Percentiles rank a stretch among this genome's conserved stretches.
These are phyloP conservation scores for Tricholauxania praeusta DNA, from an alignment of 2,888 invertebrate species.

Conservation along the genomic window DNA sequence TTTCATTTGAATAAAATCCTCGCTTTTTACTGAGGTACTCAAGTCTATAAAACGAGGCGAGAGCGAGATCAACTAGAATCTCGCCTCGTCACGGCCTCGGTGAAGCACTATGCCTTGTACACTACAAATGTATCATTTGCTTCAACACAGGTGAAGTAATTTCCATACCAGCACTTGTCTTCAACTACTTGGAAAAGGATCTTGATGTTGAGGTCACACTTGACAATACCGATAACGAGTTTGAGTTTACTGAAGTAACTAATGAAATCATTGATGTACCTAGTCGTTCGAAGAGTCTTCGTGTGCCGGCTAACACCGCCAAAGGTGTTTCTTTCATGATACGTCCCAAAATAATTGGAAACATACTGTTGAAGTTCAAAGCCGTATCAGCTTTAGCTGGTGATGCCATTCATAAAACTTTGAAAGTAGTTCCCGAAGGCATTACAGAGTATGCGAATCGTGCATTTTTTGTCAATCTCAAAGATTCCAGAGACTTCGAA, in stretches of 20 bases:
- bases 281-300: constrained; percentile 77
- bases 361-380: constrained; percentile 78
- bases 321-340: constrained; percentile 87
- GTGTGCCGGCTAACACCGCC: constrained; percentile 78
- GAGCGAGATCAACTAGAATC: no score
- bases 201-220: constrained; percentile 83
- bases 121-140: not conserved
- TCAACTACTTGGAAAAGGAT: constrained; percentile 85
- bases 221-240: constrained; percentile 80
- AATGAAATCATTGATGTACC: constrained; percentile 89
- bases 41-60: no score
- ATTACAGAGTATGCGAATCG: constrained; percentile 79
- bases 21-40: no score
- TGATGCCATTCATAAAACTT: constrained; percentile 80
- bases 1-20: no score
- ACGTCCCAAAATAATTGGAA: constrained; percentile 79
- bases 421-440: constrained; percentile 87
- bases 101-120: no score
- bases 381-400: constrained; percentile 82
- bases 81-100: no score
- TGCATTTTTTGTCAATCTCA: constrained; percentile 79
- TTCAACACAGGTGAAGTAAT: constrained; percentile 77
- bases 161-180: constrained; percentile 85
- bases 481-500: constrained; percentile 70
- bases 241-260: constrained; percentile 89